Base-by-base conservation (phyloP, 1,140 invertebrate species). In the Dendrolimus punctatus region DNA sequence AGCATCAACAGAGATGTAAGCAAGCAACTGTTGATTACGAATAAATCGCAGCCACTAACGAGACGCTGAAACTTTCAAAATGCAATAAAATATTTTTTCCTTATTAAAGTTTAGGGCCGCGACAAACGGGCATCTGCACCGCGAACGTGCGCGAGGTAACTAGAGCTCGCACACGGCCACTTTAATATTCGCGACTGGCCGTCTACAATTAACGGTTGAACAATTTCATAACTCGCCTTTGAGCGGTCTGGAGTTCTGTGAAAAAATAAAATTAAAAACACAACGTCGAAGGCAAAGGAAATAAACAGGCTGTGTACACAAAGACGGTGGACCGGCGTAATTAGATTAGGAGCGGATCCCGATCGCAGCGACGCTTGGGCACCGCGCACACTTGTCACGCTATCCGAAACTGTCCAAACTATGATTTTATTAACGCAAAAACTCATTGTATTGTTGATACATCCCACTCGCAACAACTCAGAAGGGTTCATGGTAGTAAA, bases 141-240 rank as follows among this genome's bases (percentile, higher is more conserved):
- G 50, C 66, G 54, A 48, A 57, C 67, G 58, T 68, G 67, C 64
- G 50, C 41, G 71, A 72, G 77, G 75, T 77, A 77, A 79, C 78
- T 77, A 81, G 74, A 73, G 56, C 60, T 51, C 59, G 73, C 67
- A 68, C 71, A 64, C 67, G 63, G 54, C 68, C 68, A 72, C 74
- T 78, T 84, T 81, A 81, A 83, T 81, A 83, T 83, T 83, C 80
- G 71, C 74, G 63, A 67, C 71, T 76, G 80, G 79, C 67, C 79
- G 70, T 80, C 79, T 80, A 80, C 76, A 80, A 77, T 84, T 81
- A 77, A 81, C 78, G 80, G 75, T 80, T 60, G 58, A 84, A 84
- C 78, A 78, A 81, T 77, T 80, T 79, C 76, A 80, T 77, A 84
- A 84, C 80, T 83, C 71, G 57, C 76, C 78, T 84, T 84, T 81